Conservation (phyloP, 2,888 invertebrate genomes). For the Torymus tubicola region DNA sequence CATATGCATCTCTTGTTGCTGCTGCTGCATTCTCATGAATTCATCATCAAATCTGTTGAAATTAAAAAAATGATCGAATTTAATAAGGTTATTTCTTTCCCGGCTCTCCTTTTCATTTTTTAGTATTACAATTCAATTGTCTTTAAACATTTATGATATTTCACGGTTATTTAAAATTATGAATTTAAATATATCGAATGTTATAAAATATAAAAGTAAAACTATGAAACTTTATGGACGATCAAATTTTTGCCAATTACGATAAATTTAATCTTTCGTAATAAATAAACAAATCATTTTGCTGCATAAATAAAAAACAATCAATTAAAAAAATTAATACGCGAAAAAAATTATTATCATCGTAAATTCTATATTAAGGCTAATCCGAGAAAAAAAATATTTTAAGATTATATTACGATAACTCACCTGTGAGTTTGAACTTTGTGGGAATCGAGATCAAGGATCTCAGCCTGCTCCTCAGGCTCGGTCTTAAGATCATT, state of each 20-base stretch:
- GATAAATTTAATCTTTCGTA: background rate
- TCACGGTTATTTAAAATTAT: no score
- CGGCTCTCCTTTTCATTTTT: no score
- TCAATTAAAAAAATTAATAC: no score
- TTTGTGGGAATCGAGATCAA: constrained; percentile 93
- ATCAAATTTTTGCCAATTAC: background rate
- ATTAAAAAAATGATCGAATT: background rate
- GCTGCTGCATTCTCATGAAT: constrained; percentile 68
- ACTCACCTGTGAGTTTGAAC: constrained; percentile 83
- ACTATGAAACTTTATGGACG: no score
- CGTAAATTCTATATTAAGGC: background rate
- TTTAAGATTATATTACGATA: background rate
- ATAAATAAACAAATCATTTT: no score
- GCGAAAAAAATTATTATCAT: no score
- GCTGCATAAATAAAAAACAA: background rate
- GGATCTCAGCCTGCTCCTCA: constrained; percentile 87
- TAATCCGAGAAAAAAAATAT: background rate
- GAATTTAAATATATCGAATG: no score
- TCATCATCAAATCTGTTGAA: constrained; percentile 73
- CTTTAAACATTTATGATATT: no score
- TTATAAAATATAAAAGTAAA: no score
- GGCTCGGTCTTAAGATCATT: constrained; percentile 81
- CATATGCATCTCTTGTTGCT: constrained; percentile 70
- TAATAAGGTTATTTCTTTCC: no score
- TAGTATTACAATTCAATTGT: no score